Evolutionary conservation across 1,140 invertebrate species (phyloP), one percentile per base, ranked within the genome.

Genomic region (Platyscapa corneri): DNA sequence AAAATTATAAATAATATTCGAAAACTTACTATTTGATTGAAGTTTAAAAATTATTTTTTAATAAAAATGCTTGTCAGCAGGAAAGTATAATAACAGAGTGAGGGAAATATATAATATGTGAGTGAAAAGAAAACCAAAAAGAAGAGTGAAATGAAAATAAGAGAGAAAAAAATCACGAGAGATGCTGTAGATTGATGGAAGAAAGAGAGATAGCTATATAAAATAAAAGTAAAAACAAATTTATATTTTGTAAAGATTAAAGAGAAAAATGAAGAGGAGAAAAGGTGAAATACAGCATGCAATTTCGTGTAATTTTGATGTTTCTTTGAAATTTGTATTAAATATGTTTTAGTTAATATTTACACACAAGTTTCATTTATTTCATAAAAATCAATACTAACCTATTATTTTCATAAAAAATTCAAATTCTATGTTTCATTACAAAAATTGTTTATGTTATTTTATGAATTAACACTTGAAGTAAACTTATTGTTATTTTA

Each of bases 131-230:
- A 85, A 86, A 84, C 32, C 23, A 84, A n/a, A n/a, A 89, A 84
- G 86, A 88, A 89, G 88, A 89, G 88, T 90, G 87, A 86, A 89
- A 87, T 72, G 34, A 80, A 34, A 80, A 74, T 46, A 85, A 84
- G 76, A 72, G 60, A 46, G 60, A 67, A 70, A 37, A 64, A 27
- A 74, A 74, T 60, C 16, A 53, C 10, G 27, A 72, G 46, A 72
- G 79, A 60, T 70, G 64, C 60, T 37, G 37, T 56, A 84, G 75
- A 78, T 84, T 84, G 64, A 84, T 84, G 64, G 75, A 84, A 84
- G 87, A 82, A 78, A 79, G 39, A 67, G 60, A 74, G 78, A 42
- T 87, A 84, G 82, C 20, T n/a, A 77, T 70, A 67, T 86, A 75
- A 86, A 87, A 77, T 70, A 75, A 82, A 84, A 70, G 83, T 37